phyloP scores from a whole-genome alignment of 2,888 invertebrate species.

The Melieria omissa region DNA sequence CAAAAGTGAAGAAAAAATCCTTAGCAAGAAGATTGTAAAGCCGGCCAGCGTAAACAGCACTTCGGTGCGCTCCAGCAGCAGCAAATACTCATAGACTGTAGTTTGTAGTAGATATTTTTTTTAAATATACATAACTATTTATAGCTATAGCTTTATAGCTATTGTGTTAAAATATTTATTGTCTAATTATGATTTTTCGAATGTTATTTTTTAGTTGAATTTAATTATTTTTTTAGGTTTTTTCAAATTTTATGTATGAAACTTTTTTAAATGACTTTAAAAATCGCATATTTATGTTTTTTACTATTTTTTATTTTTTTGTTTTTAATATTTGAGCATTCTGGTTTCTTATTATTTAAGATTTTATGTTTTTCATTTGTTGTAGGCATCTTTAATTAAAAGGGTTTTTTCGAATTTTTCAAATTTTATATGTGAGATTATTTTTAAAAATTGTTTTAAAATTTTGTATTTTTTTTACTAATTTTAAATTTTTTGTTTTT shows the following conservation, averaged over 20 bases:
- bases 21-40: slow-evolving; percentile 16
- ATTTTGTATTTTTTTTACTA: too few species aligned
- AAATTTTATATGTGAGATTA: not conserved
- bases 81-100: slow-evolving; percentile 22
- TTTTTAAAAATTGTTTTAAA: too few species aligned
- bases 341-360: not conserved
- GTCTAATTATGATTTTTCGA: too few species aligned
- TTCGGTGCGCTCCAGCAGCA: slow-evolving; percentile 31
- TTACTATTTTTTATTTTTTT: too few species aligned
- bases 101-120: not conserved
- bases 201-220: too few species aligned
- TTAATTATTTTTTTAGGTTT: too few species aligned
- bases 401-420: not conserved
- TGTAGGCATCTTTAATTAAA: not conserved
- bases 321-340: not conserved
- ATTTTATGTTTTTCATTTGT: not conserved
- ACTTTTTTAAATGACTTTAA: too few species aligned
- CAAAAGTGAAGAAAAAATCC: slow-evolving; percentile 9
- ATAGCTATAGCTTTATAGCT: too few species aligned
- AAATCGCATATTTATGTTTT: too few species aligned
- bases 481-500: not conserved
- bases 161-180: too few species aligned
- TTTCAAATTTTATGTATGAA: too few species aligned
- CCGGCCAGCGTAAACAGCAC: slow-evolving; percentile 38
- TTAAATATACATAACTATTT: not conserved